Evolutionary conservation across 2,113 vertebrate genomes (phyloP).

Genomic region (Tragelaphus strepsiceros): DNA sequence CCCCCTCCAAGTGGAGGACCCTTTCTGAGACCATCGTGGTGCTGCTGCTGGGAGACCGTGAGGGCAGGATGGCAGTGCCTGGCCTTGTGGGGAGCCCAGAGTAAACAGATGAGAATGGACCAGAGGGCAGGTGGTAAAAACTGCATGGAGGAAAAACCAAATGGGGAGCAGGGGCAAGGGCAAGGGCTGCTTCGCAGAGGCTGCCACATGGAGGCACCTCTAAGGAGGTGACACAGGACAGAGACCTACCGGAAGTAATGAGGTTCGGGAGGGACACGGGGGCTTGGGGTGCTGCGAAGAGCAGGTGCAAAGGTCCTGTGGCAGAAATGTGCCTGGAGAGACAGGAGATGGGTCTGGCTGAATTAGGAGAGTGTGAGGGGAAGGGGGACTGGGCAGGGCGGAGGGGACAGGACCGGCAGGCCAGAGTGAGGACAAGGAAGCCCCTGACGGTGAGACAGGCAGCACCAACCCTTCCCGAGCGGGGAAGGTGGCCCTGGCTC

Average conservation of each 20-base stretch:
- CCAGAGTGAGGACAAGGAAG: neutral
- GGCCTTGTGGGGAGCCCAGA: too few species aligned
- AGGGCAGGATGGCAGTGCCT: neutral
- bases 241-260: accelerated
- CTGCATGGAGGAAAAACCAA: neutral
- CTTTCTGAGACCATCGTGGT: neutral
- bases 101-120: too few species aligned
- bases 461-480: accelerated
- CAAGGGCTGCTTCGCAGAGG: neutral
- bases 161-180: neutral
- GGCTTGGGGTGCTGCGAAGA: neutral
- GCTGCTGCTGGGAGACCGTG: neutral
- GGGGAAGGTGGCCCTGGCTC: neutral
- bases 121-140: neutral
- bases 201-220: neutral
- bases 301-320: neutral
- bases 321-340: neutral
- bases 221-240: too few species aligned
- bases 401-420: neutral
- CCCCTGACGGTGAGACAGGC: neutral
- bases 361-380: neutral
- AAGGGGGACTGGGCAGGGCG: neutral
- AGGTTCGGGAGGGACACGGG: accelerated
- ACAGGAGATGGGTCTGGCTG: neutral
- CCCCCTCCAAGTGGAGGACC: neutral